phyloP scores from a whole-genome alignment of 2,113 vertebrate species.

The Caretta caretta region DNA sequence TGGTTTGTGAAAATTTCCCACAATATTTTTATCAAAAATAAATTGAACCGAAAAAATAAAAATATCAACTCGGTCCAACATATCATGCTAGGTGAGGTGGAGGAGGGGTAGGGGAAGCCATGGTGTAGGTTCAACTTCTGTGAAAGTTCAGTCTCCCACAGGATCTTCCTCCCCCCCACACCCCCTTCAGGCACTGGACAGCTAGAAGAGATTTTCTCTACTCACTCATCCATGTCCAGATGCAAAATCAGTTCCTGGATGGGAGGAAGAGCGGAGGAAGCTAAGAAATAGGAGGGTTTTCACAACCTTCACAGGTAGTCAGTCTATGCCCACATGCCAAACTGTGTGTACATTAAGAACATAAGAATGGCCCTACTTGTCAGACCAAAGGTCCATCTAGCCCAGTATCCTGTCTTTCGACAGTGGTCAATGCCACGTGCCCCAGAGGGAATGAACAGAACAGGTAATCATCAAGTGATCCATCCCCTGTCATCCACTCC shows the following conservation, averaged over 20 bases:
- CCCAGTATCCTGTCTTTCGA: too few species aligned
- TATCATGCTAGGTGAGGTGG: background rate
- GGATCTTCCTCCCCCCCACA: background rate
- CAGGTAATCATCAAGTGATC: too few species aligned
- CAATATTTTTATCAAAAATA: background rate
- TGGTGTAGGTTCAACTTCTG: background rate
- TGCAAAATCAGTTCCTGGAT: background rate
- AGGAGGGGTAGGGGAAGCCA: background rate
- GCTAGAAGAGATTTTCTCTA: background rate
- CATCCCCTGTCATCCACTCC: too few species aligned
- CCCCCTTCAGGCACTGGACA: background rate
- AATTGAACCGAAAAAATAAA: background rate
- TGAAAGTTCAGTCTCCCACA: background rate
- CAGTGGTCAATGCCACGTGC: too few species aligned
- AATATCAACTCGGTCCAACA: background rate
- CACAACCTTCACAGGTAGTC: background rate
- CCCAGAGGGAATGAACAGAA: too few species aligned
- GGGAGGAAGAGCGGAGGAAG: background rate
- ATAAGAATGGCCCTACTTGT: too few species aligned
- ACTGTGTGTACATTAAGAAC: background rate
- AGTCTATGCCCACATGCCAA: background rate
- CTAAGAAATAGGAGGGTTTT: background rate
- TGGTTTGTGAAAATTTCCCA: background rate
- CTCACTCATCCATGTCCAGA: background rate
- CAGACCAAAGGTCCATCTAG: too few species aligned